phyloP scores from a whole-genome alignment of 2,113 vertebrate genomes.

The Mesitornis unicolor region DNA sequence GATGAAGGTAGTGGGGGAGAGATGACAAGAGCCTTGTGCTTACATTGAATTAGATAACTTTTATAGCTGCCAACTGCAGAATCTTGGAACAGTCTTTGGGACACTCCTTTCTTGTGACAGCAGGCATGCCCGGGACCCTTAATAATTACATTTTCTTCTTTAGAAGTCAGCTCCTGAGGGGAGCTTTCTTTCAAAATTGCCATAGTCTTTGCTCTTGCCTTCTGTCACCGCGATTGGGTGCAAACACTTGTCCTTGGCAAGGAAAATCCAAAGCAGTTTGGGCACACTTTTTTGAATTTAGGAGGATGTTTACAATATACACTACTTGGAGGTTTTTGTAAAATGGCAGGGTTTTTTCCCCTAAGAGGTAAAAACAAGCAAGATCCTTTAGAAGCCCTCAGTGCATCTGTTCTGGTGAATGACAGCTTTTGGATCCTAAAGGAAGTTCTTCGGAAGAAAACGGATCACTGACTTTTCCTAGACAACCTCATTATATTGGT shows the following conservation, averaged over 20 bases:
- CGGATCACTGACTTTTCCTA: neutral
- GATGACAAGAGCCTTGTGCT: neutral
- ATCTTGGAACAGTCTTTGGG: neutral
- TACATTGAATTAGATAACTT: neutral
- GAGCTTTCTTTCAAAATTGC: neutral
- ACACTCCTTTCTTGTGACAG: neutral
- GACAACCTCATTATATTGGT: neutral
- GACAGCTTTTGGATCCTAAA: conserved; percentile 2
- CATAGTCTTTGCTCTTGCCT: neutral
- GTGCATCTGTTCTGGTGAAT: neutral
- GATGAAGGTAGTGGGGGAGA: neutral
- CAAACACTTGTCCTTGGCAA: neutral
- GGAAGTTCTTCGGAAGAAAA: neutral
- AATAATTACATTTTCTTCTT: neutral
- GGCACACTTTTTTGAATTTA: neutral
- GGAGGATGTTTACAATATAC: neutral
- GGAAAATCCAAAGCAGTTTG: neutral
- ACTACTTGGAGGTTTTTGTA: neutral
- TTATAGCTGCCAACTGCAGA: neutral
- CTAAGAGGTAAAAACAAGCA: neutral
- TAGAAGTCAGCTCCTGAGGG: neutral
- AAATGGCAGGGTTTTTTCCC: neutral
- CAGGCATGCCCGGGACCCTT: neutral
- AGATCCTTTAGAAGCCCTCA: neutral
- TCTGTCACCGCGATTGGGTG: neutral